Evolutionary conservation across 2,888 invertebrate genomes (phyloP), one percentile per base, ranked within the genome.

Genomic region (Calliphora vomitoria): DNA sequence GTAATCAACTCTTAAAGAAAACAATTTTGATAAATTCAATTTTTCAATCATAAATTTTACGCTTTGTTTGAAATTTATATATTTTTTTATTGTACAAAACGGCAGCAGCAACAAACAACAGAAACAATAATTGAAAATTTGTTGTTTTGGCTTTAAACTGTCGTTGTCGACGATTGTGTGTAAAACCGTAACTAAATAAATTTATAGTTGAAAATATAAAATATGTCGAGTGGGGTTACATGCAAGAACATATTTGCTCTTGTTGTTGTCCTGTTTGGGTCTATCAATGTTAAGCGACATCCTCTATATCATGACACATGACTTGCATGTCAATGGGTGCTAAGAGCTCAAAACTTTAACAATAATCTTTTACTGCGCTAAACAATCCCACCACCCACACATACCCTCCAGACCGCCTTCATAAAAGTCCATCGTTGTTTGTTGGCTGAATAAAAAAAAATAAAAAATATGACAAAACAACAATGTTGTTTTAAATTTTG

Each of bases 41-140:
- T 92, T 92, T 90, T 91, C 90, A 91, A 85, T 90, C 91, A 92
- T 90, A 92, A 92, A 92, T 92, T 92, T 92, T 90, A 92, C 91
- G 91, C 88, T 90, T 89, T 90, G 91, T 92, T 91, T 75, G 90
- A 90, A 91, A 92, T 90, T 87, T 85, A 79, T 85, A 44, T n/a
- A 53, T 53, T 64, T 66, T 85, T 69, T 69, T 71, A 47, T 78
- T 72, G 35, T 13, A 53, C 18, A 53, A 55, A 38, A 25, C 15
- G 38, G 50, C 1, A 62, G 25, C 18, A 47, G 8, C 35, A 50
- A 25, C 8, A 53, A 66, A 50, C 13, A 66, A 83, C 31, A 69
- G 31, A 8, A 55, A 44, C 44, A 60, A 55, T 85, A 85, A 81
- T 84, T 83, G 83, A 86, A 83, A 75, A 80, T 87, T 86, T 82